phyloP scores from a whole-genome alignment of 2,888 invertebrate genomes.

The Melanotus villosus region DNA sequence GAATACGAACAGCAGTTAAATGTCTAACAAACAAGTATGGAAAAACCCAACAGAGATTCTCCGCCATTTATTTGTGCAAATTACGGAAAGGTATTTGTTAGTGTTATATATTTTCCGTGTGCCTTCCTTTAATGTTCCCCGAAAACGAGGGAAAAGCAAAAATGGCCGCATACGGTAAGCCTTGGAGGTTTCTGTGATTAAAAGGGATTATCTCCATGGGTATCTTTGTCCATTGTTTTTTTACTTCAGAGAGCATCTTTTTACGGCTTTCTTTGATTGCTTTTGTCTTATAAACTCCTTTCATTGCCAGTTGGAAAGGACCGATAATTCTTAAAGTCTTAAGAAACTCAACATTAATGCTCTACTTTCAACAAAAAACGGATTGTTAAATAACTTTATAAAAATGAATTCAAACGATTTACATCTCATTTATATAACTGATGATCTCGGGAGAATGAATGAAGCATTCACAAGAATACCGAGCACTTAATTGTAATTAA shows the following conservation, averaged over 20 bases:
- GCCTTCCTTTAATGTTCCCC: conserved; percentile 4
- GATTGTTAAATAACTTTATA: conserved; percentile 2
- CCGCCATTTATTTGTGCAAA: too few relatives aligned
- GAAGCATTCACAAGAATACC: conserved; percentile 12
- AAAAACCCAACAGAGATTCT: too few relatives aligned
- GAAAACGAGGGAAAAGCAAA: conserved; percentile 4
- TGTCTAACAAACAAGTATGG: too few relatives aligned
- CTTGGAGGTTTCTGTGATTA: conserved; percentile 27
- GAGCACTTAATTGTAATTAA: conserved; percentile 15
- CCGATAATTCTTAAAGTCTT: background rate
- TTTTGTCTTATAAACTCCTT: conserved; percentile 17
- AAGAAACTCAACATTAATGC: too few relatives aligned
- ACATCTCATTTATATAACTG: conserved; percentile 20
- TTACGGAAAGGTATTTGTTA: too few relatives aligned
- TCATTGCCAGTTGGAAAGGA: background rate
- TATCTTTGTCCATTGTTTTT: conserved; percentile 25
- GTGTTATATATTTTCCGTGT: background rate
- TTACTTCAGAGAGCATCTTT: conserved; percentile 23
- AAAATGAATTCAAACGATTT: conserved; percentile 21
- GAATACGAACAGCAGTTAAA: too few relatives aligned
- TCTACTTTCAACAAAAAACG: background rate
- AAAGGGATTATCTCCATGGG: conserved; percentile 25
- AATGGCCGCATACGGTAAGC: conserved; percentile 18
- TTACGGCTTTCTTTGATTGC: conserved; percentile 20
- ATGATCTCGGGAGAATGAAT: conserved; percentile 11